These are phyloP conservation scores for Rhagonycha lutea DNA, from an alignment of 2,888 invertebrate species.

Conservation along the genomic window DNA sequence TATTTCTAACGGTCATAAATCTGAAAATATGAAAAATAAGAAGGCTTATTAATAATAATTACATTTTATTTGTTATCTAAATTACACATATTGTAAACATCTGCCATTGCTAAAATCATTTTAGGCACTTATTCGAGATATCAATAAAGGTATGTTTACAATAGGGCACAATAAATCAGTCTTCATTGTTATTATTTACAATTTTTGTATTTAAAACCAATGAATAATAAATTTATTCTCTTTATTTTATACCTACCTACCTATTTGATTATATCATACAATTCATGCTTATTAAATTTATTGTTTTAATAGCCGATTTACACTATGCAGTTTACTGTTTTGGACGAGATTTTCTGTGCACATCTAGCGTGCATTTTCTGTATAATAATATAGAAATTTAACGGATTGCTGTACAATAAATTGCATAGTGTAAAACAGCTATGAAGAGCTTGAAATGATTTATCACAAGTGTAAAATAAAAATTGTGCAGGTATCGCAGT, in stretches of 20 bases:
- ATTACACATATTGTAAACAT: conserved; percentile 3
- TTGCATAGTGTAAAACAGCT: no score
- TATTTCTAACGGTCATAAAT: neutral
- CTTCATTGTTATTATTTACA: conserved; percentile 8
- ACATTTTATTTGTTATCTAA: neutral
- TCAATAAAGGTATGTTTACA: conserved; percentile 6
- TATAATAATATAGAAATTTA: no score
- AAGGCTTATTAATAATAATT: neutral
- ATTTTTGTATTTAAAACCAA: neutral
- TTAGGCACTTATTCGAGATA: neutral
- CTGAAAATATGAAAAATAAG: neutral
- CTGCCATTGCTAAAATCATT: neutral
- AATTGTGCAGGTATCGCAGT: neutral
- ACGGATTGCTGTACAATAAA: no score
- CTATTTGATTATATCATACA: neutral
- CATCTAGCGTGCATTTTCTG: no score
- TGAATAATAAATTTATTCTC: neutral
- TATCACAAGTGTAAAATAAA: neutral
- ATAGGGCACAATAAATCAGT: conserved; percentile 18
- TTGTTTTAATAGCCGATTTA: neutral
- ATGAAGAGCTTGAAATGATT: neutral
- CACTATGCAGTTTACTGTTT: no score
- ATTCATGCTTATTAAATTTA: neutral
- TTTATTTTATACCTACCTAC: neutral
- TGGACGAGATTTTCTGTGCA: no score